A percentile compares a stretch with the other conserved stretches of the same genome.
These are phyloP conservation scores for Thalassophryne amazonica DNA, from an alignment of 2,797 vertebrate species.

Conservation along the genomic window DNA sequence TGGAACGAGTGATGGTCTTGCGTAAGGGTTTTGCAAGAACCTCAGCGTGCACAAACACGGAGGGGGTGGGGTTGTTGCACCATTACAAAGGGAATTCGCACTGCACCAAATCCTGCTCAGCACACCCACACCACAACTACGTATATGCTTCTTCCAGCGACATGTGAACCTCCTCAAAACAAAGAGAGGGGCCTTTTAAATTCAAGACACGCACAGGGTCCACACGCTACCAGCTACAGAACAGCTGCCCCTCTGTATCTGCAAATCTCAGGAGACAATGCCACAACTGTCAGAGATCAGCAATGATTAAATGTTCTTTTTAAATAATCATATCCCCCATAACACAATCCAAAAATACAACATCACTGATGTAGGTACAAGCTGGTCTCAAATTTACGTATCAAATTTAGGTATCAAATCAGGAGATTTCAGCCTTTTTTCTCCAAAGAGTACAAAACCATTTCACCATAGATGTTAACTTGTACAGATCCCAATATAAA, in stretches of 20 bases:
- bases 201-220: conserved; percentile 14
- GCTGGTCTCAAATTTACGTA: no score
- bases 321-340: no score
- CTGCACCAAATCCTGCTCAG: conserved; percentile 75
- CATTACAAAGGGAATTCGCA: conserved; percentile 72
- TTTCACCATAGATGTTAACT: not conserved
- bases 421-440: no score
- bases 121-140: conserved; percentile 30
- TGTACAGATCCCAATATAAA: conserved; percentile 2
- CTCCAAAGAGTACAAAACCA: not conserved
- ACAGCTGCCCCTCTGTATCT: conserved; percentile 25
- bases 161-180: conserved; percentile 24
- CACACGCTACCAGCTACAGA: conserved; percentile 17
- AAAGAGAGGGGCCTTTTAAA: conserved; percentile 17
- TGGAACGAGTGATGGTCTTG: conserved; percentile 69
- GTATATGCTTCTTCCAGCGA: conserved; percentile 17
- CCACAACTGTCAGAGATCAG: conserved; percentile 19
- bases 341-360: no score
- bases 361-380: no score
- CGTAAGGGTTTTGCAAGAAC: conserved; percentile 79
- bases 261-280: conserved; percentile 19
- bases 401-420: no score
- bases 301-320: conserved; percentile 49
- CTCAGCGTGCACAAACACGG: conserved; percentile 48
- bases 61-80: conserved; percentile 47